A percentile compares a stretch with the other conserved stretches of the same genome.
phyloP scores from a whole-genome alignment of 2,888 invertebrate genomes.

The Eremobia ochroleuca region DNA sequence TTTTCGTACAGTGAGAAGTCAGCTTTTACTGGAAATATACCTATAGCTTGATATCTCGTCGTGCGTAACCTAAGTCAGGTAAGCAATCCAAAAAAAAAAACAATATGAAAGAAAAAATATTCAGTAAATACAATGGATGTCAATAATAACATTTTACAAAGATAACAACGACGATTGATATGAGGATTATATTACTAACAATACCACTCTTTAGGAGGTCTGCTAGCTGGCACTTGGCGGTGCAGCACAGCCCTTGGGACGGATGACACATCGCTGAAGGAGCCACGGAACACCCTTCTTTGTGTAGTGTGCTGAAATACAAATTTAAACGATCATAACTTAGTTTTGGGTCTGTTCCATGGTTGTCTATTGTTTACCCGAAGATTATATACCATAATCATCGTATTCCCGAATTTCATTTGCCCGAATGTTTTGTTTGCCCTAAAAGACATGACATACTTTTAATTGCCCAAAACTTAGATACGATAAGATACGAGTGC shows the following conservation, averaged over 20 bases:
- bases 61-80: neutral
- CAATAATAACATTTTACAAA: conserved; percentile 45
- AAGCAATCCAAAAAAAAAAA: neutral
- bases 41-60: neutral
- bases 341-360: conserved; percentile 28
- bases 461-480: too few species aligned
- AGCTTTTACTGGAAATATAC: neutral
- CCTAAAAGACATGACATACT: too few species aligned
- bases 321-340: conserved; percentile 3
- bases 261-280: conserved; percentile 87
- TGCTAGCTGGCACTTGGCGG: conserved; percentile 81
- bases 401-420: too few species aligned
- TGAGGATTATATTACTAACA: conserved; percentile 76
- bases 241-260: conserved; percentile 90
- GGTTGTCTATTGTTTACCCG: too few species aligned
- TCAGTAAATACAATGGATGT: conserved; percentile 23
- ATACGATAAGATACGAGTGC: too few species aligned
- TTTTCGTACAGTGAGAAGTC: neutral
- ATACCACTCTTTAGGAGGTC: conserved; percentile 82
- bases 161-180: conserved; percentile 47
- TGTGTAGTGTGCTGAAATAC: conserved; percentile 78
- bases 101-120: neutral
- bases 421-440: too few species aligned
- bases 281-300: conserved; percentile 88
- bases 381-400: too few species aligned